Percentiles rank a stretch among this genome's conserved stretches.
Conservation (phyloP, 1,140 invertebrate species). For the Musca domestica region DNA sequence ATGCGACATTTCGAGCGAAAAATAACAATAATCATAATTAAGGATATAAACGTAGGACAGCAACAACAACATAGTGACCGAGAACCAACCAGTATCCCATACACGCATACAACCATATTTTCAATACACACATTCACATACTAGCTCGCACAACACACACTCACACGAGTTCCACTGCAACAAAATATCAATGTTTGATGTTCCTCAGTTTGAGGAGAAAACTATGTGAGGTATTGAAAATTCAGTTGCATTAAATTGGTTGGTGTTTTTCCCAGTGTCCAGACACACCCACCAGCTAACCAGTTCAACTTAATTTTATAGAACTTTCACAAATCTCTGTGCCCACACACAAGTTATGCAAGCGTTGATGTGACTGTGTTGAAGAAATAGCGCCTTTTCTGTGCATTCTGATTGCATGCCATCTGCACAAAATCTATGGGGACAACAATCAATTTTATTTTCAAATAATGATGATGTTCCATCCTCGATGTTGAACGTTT, state of each 20-base stretch:
- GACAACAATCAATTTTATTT: slow-evolving; percentile 23
- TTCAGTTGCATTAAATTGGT: slow-evolving; percentile 4
- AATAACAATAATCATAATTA: slow-evolving; percentile 23
- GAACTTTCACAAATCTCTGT: slow-evolving; percentile 9
- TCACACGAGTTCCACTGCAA: too few relatives aligned
- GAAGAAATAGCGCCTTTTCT: too few relatives aligned
- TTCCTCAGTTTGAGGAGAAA: too few relatives aligned
- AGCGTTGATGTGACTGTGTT: too few relatives aligned
- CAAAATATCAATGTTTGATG: too few relatives aligned
- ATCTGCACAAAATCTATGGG: slow-evolving; percentile 18
- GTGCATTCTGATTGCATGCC: slow-evolving; percentile 9
- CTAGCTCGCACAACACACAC: too few relatives aligned
- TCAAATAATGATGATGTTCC: slow-evolving; percentile 18
- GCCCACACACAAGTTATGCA: too few relatives aligned
- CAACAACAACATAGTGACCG: neutral
- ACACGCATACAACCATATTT: too few relatives aligned
- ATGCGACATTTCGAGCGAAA: slow-evolving; percentile 22
- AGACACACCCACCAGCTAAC: slow-evolving; percentile 11
- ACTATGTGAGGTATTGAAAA: neutral
- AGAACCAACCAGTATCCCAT: too few relatives aligned
- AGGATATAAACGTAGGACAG: slow-evolving; percentile 19
- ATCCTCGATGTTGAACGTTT: neutral
- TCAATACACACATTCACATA: too few relatives aligned
- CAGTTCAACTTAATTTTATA: slow-evolving; percentile 19
- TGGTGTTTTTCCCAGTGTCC: too few relatives aligned